Conservation (phyloP, 2,888 invertebrate species). For the Ophraella communa region DNA sequence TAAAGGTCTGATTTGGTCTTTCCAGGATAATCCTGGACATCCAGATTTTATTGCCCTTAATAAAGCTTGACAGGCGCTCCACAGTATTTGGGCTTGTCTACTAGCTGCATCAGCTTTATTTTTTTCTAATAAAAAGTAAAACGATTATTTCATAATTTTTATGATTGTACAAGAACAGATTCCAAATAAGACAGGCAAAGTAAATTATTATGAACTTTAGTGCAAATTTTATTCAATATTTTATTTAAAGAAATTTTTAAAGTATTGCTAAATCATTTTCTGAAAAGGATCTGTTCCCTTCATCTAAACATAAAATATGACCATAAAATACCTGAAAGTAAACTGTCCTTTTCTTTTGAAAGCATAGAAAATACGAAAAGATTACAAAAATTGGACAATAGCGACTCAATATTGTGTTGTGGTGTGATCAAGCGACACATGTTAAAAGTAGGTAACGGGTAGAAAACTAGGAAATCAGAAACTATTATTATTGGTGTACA, state of each 20-base stretch:
- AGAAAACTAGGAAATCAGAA: no score
- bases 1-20: slow-evolving; percentile 67
- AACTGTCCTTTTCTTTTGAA: background rate
- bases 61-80: slow-evolving; percentile 92
- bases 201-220: no score
- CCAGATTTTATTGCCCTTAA: slow-evolving; percentile 76
- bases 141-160: background rate
- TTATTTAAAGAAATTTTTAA: no score
- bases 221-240: no score
- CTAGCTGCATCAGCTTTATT: slow-evolving; percentile 76
- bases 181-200: background rate
- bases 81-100: slow-evolving; percentile 84
- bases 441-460: no score
- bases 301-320: background rate
- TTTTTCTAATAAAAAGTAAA: slow-evolving; percentile 63
- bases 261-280: no score
- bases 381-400: background rate
- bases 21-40: slow-evolving; percentile 64
- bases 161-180: background rate
- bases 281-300: no score
- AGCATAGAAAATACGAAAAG: background rate
- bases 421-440: no score
- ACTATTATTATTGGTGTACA: no score
- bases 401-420: background rate
- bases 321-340: background rate